Conservation (phyloP, 1,140 invertebrate genomes). For the Hetaerina americana region DNA sequence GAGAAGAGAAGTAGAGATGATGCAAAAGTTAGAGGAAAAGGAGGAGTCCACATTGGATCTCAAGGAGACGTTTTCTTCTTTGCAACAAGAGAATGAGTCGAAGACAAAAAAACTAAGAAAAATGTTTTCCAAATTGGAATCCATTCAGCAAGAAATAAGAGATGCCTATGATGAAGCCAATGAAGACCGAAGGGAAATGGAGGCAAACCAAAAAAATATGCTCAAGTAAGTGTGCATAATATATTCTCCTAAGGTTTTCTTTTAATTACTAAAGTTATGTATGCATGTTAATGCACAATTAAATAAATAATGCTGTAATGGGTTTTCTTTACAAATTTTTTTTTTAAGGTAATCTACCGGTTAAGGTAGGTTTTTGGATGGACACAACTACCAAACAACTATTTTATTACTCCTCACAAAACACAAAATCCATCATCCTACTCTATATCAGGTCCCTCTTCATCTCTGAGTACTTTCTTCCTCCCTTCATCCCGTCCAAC, state of each 20-base stretch:
- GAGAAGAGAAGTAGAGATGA: conserved; percentile 61
- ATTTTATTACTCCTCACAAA: too few relatives aligned
- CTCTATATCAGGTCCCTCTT: too few relatives aligned
- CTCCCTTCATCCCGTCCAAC: too few relatives aligned
- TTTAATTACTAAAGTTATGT: too few relatives aligned
- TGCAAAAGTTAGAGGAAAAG: conserved; percentile 71
- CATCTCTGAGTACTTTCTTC: too few relatives aligned
- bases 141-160: conserved; percentile 53
- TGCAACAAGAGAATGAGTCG: conserved; percentile 84
- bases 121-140: conserved; percentile 47
- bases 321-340: conserved; percentile 7
- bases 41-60: conserved; percentile 80
- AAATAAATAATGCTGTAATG: too few relatives aligned
- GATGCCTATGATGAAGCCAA: conserved; percentile 74
- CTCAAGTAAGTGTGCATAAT: conserved; percentile 49
- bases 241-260: too few relatives aligned
- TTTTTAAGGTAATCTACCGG: conserved; percentile 16
- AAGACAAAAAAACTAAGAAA: conserved; percentile 82
- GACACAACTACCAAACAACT: too few relatives aligned
- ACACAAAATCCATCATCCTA: too few relatives aligned
- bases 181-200: conserved; percentile 62
- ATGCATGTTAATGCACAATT: too few relatives aligned
- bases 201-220: conserved; percentile 66
- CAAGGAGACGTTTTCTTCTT: conserved; percentile 66
- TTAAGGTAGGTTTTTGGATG: too few relatives aligned